Conservation (phyloP, 1,140 invertebrate species). For the Pseudomyrmex dendroicus region DNA sequence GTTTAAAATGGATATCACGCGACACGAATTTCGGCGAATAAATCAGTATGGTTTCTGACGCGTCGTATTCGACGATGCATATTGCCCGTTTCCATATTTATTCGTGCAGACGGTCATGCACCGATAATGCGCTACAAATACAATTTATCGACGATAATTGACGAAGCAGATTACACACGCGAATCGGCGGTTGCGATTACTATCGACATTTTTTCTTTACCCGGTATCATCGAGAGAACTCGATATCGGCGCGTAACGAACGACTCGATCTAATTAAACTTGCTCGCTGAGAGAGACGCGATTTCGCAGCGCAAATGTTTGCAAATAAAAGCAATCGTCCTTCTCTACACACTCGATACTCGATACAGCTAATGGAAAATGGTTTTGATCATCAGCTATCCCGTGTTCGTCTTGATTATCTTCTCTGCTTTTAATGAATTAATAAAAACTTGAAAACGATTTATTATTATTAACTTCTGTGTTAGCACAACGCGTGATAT, state of each 20-base stretch:
- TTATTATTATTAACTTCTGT: no score
- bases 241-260: slow-evolving; percentile 47
- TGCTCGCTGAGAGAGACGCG: background rate
- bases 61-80: background rate
- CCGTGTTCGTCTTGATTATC: background rate
- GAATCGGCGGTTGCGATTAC: slow-evolving; percentile 22
- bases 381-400: background rate
- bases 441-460: background rate
- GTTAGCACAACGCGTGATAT: no score
- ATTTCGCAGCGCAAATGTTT: slow-evolving; percentile 13
- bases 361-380: slow-evolving; percentile 28
- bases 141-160: slow-evolving; percentile 66
- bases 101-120: background rate
- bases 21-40: background rate
- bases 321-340: slow-evolving; percentile 22
- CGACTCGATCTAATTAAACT: slow-evolving; percentile 58
- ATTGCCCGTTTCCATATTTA: slow-evolving; percentile 56
- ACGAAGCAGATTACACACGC: slow-evolving; percentile 58
- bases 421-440: slow-evolving; percentile 6
- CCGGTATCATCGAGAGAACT: slow-evolving; percentile 39
- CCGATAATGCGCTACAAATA: slow-evolving; percentile 39
- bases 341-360: background rate
- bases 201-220: slow-evolving; percentile 21
- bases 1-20: no score
- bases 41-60: slow-evolving; percentile 21